These are phyloP conservation scores for rabbit (Oryctolagus cuniculus) DNA, from an alignment of 2,113 vertebrate genomes.

Conservation along the genomic window mOryCun1.1 NC_091436.1:91264501-91265000, in stretches of 20 bases:
- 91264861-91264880: slow-evolving; percentile 41
- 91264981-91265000: neutral
- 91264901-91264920: neutral
- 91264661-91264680: neutral
- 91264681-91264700: neutral
- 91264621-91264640: neutral
- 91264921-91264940: neutral
- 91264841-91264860: neutral
- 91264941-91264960: neutral
- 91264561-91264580: neutral
- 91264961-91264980: neutral
- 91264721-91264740: too few species aligned
- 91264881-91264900: neutral
- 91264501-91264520: neutral
- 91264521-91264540: neutral
- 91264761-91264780: neutral
- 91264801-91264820: neutral
- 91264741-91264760: too few species aligned
- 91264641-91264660: neutral
- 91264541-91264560: neutral
- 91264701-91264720: too few species aligned
- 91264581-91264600: neutral
- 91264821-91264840: neutral
- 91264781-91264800: neutral
- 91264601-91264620: neutral